Evolutionary conservation across 2,113 vertebrate genomes (phyloP).

Genomic region (Candoia aspera): DNA sequence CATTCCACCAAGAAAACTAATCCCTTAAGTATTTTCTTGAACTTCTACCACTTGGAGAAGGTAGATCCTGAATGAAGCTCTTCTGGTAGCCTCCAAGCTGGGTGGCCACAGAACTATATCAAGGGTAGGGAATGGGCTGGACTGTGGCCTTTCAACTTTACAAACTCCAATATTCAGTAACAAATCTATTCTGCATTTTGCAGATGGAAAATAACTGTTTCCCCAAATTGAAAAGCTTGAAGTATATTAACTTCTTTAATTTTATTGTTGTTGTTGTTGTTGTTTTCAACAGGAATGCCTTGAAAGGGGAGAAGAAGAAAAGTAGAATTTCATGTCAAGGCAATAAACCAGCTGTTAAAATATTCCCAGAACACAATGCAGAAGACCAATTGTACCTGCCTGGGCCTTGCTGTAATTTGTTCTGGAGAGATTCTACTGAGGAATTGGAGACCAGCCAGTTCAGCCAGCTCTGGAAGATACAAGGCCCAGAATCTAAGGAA

Average conservation of each 20-base stretch:
- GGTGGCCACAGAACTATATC: background rate
- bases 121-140: background rate
- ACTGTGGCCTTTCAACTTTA: conserved; percentile 9
- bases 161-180: conserved; percentile 25
- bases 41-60: background rate
- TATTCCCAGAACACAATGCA: conserved; percentile 21
- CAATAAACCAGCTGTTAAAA: conserved; percentile 36
- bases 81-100: background rate
- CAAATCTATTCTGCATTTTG: conserved; percentile 26
- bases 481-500: background rate
- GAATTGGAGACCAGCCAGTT: background rate
- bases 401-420: background rate
- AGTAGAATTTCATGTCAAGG: conserved; percentile 31
- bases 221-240: conserved; percentile 6
- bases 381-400: background rate
- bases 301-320: background rate
- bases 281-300: conserved; percentile 4
- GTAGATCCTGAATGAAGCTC: background rate
- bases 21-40: background rate
- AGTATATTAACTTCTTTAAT: conserved; percentile 15
- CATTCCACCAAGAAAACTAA: background rate
- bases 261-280: conserved; percentile 28
- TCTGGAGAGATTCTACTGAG: background rate
- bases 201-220: conserved; percentile 44
- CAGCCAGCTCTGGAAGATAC: conserved; percentile 10